phyloP scores from a whole-genome alignment of 1,140 invertebrate genomes.

The Drosophila azteca region DNA sequence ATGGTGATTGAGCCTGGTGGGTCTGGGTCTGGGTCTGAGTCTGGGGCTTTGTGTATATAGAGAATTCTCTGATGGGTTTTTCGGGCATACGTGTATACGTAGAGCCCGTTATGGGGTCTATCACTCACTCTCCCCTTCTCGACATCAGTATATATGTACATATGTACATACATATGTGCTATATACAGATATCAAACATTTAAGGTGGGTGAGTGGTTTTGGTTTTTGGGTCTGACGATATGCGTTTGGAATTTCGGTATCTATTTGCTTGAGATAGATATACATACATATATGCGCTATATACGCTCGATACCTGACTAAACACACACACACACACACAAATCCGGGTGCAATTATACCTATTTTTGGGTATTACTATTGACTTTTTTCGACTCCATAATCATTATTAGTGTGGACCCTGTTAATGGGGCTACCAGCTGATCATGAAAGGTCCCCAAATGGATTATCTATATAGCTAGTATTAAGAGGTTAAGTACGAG shows the following conservation, averaged over 20 bases:
- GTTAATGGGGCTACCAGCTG: background rate
- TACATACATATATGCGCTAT: conserved; percentile 6
- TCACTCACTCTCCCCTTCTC: conserved; percentile 2
- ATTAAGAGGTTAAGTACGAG: background rate
- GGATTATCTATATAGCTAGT: background rate
- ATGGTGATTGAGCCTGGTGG: too few relatives aligned
- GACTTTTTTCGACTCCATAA: conserved; percentile 12
- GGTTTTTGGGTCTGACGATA: conserved; percentile 45
- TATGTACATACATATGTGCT: conserved; percentile 5
- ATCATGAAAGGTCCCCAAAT: background rate
- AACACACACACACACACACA: conserved; percentile 3
- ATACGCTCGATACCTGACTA: conserved; percentile 6
- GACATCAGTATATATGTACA: conserved; percentile 8
- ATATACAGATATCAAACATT: background rate
- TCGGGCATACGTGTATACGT: conserved; percentile 34
- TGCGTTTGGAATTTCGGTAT: conserved; percentile 43
- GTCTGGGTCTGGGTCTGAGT: background rate
- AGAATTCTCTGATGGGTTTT: conserved; percentile 49
- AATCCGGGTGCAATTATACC: conserved; percentile 15
- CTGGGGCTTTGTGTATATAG: conserved; percentile 35
- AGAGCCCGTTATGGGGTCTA: conserved; percentile 36
- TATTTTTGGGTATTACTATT: conserved; percentile 53
- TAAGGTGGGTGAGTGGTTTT: conserved; percentile 34
- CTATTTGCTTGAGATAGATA: conserved; percentile 32
- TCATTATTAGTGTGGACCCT: conserved; percentile 16